A percentile compares a stretch with the other conserved stretches of the same genome.
These are phyloP conservation scores for Oenanthe oenanthe DNA, from an alignment of 2,113 vertebrate genomes.

Conservation along the genomic window DNA sequence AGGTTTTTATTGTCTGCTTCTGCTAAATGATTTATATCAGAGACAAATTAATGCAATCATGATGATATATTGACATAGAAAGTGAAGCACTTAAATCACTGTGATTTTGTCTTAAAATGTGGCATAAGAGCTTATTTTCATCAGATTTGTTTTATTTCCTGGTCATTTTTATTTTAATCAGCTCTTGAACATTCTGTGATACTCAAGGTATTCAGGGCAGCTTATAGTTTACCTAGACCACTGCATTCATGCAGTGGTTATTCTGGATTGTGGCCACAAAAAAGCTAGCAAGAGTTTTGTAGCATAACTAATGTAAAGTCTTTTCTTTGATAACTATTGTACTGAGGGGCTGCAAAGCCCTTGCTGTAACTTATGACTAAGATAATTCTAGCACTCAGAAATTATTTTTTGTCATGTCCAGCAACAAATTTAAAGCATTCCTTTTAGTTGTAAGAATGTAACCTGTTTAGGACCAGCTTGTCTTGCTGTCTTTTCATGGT, in stretches of 20 bases:
- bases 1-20: background rate
- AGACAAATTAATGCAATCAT: background rate
- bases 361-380: background rate
- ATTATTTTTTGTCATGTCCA: background rate
- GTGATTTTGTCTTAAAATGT: background rate
- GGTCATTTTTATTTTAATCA: background rate
- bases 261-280: background rate
- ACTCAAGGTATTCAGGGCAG: background rate
- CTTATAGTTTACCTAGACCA: background rate
- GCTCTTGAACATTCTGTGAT: background rate
- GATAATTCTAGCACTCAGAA: background rate
- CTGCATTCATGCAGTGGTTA: background rate
- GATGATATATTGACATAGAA: background rate
- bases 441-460: background rate
- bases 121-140: background rate
- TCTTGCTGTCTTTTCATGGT: background rate
- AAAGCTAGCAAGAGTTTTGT: background rate
- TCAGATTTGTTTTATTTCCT: background rate
- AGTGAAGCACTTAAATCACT: background rate
- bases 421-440: background rate
- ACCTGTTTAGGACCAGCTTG: background rate
- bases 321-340: background rate
- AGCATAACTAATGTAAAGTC: background rate
- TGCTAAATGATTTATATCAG: background rate
- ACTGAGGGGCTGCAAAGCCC: background rate